Evolutionary conservation across 2,888 invertebrate species (phyloP), one percentile per base, ranked within the genome.

Genomic region (Ophion obscuratus): DNA sequence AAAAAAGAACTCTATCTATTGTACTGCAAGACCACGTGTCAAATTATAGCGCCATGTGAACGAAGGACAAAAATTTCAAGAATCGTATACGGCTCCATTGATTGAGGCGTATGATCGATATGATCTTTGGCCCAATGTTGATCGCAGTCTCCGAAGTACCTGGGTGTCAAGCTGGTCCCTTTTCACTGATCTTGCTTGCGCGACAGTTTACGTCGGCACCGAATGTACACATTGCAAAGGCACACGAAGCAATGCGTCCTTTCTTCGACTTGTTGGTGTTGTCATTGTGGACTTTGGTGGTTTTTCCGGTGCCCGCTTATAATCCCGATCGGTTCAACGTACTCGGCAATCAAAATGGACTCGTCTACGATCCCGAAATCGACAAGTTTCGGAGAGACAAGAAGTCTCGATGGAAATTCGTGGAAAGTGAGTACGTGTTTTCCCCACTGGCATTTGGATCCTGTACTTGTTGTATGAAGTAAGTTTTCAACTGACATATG

Each of bases 371-470:
- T 10, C 36, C 17, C 4, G n/a, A 82, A 27, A 11, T 40, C 10
- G 24, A 27, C 0, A 61, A 71, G 36, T 62, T 64, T 36, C 20
- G 9, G 4, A 57, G 62, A 44, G n/a, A 31, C 11, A 57, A 36
- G 2, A 75, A 66, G 59, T 71, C 44, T 71, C 78, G 59, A 59
- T 47, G 76, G 31, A 87, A 64, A 68, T 87, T 81, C 36, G 67
- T 17, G 14, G 47, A 77, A 61, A 86, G 86, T 86, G 61, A 85
- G 84, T 84, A 64, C 64, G 27, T 11, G 14, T 64, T 64, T 31
- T 10, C 10, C 17, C 17, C 14, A 17, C 2, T 53, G 14, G 53
- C 17, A 17, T 53, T 53, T 53, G 17, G 53, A 17, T 53, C 40
- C 40, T 40, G 6, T 40, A 40, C 40, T 40, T 40, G 40, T 40